Percentiles rank a stretch among this genome's conserved stretches.
Evolutionary conservation across 2,113 vertebrate species (phyloP).

Genomic region (Datnioides undecimradiatus): DNA sequence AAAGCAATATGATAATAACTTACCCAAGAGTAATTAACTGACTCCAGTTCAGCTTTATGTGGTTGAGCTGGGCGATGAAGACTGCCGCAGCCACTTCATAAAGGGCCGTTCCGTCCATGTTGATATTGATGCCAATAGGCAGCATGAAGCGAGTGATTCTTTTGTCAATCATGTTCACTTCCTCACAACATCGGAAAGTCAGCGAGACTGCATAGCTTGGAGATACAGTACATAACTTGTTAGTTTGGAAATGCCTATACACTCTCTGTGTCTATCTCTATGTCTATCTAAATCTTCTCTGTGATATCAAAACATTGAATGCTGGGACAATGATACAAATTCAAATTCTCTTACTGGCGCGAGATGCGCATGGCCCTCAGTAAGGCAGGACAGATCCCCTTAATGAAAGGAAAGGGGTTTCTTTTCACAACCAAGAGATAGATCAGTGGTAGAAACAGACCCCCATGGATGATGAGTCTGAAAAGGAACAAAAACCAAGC

Average conservation of each 20-base stretch:
- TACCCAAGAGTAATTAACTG: neutral
- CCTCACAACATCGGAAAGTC: neutral
- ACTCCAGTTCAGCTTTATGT: neutral
- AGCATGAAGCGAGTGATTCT: constrained; percentile 3
- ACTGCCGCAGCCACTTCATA: neutral
- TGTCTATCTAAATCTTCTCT: no score
- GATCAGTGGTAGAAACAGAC: neutral
- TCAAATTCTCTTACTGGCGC: neutral
- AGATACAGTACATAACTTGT: neutral
- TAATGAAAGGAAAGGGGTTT: neutral
- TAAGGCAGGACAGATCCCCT: neutral
- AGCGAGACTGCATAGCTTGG: neutral
- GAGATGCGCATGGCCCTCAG: neutral
- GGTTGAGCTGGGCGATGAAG: neutral
- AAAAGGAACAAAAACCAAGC: neutral
- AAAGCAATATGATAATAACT: neutral
- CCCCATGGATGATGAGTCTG: neutral
- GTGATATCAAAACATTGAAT: neutral
- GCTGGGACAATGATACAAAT: neutral
- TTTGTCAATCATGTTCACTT: neutral
- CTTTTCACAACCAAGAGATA: neutral
- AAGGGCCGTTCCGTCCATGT: neutral
- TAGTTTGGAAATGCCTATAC: neutral
- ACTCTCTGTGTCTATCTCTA: neutral
- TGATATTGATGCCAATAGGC: neutral